A percentile compares a stretch with the other conserved stretches of the same genome.
These are phyloP conservation scores for Idaea biselata DNA, from an alignment of 2,888 invertebrate species.

Conservation along the genomic window DNA sequence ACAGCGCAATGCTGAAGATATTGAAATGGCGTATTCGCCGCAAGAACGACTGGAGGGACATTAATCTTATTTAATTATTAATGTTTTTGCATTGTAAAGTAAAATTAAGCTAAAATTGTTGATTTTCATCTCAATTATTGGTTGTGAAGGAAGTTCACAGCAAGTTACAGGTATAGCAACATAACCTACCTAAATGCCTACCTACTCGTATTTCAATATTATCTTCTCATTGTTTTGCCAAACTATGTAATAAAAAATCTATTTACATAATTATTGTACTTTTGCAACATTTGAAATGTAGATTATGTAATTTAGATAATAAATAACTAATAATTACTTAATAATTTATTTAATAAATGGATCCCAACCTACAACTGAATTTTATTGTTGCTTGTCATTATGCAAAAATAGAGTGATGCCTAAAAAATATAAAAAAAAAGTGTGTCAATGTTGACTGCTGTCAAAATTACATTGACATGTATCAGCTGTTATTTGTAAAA, in stretches of 20 bases:
- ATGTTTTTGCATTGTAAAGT: not conserved
- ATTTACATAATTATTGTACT: no score
- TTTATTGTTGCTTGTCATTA: not conserved
- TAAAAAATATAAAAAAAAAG: not conserved
- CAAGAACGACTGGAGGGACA: slow-evolving; percentile 31
- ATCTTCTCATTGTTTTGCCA: no score
- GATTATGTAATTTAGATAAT: no score
- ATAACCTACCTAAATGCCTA: no score
- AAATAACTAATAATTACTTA: no score
- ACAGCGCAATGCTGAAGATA: slow-evolving; percentile 34
- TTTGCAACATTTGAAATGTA: no score
- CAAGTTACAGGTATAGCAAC: no score
- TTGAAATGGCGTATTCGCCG: slow-evolving; percentile 54
- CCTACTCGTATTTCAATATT: no score
- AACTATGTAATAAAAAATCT: no score
- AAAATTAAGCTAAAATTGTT: not conserved
- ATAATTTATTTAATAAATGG: no score
- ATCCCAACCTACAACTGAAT: no score
- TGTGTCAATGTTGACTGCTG: not conserved
- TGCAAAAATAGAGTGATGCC: not conserved
- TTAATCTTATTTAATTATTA: slow-evolving; percentile 4
- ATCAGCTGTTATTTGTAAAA: slow-evolving; percentile 4
- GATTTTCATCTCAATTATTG: not conserved
- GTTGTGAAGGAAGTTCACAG: no score
- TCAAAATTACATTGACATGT: slow-evolving; percentile 5